A percentile compares a stretch with the other conserved stretches of the same genome.
phyloP scores from a whole-genome alignment of 2,888 invertebrate genomes.

The Priocnemis perturbator region DNA sequence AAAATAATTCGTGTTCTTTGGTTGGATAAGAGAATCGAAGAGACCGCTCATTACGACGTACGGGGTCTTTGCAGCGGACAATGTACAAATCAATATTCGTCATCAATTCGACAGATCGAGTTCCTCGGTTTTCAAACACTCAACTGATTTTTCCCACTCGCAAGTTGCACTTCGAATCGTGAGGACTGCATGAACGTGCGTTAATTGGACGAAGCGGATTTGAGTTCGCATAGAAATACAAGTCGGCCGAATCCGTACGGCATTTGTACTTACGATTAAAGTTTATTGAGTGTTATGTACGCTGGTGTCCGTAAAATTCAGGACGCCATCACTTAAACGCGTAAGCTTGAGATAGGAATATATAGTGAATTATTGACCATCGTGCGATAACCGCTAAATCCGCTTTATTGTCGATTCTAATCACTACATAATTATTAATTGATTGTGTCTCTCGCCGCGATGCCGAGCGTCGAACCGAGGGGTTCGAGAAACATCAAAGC shows the following conservation, averaged over 20 bases:
- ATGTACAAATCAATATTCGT: conserved; percentile 11
- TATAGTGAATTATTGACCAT: conserved; percentile 2
- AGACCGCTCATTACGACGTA: background rate
- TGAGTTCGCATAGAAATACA: conserved; percentile 18
- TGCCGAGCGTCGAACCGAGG: too few relatives aligned
- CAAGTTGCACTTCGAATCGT: conserved; percentile 1
- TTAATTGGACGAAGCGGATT: conserved; percentile 35
- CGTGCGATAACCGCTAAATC: conserved; percentile 1
- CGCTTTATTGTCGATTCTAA: too few relatives aligned
- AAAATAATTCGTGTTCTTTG: too few relatives aligned
- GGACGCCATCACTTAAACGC: conserved; percentile 12
- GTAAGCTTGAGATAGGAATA: conserved; percentile 24
- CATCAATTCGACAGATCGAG: conserved; percentile 14
- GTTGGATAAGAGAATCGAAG: conserved; percentile 47
- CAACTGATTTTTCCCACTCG: background rate
- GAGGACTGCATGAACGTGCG: conserved; percentile 29
- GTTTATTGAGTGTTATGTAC: conserved; percentile 9
- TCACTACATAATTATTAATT: too few relatives aligned
- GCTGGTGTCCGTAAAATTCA: conserved; percentile 31
- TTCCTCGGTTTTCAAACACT: conserved; percentile 24
- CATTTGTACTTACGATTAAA: conserved; percentile 28
- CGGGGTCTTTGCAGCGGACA: conserved; percentile 6
- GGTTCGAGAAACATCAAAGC: too few relatives aligned
- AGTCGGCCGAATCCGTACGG: conserved; percentile 22
- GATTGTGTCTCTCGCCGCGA: too few relatives aligned